Percentiles rank a stretch among this genome's conserved stretches.
Conservation (phyloP, 2,888 invertebrate species). For the Phymatocera aterrima region DNA sequence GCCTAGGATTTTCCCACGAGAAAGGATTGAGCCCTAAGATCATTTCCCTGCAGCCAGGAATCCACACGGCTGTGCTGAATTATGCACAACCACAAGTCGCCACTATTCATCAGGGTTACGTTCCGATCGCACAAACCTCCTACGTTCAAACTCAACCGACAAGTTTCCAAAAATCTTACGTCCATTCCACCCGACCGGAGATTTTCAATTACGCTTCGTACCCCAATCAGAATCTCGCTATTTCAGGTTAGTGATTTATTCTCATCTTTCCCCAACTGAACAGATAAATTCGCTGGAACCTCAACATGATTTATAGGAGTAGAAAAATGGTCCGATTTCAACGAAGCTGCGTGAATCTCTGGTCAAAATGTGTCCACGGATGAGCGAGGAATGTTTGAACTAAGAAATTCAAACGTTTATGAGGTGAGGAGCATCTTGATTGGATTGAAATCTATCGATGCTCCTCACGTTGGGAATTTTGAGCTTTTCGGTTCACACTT, state of each 20-base stretch:
- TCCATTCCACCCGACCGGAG: background rate
- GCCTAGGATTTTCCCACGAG: constrained; percentile 28
- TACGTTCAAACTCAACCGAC: background rate
- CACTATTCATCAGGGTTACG: background rate
- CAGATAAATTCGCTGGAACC: background rate
- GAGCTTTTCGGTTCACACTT: too few relatives aligned
- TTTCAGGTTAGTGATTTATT: too few relatives aligned
- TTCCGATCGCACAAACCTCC: background rate
- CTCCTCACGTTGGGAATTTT: too few relatives aligned
- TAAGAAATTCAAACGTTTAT: too few relatives aligned
- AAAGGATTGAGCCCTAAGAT: constrained; percentile 19
- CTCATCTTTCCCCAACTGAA: background rate
- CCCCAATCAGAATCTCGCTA: constrained; percentile 18
- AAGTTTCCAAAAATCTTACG: constrained; percentile 1
- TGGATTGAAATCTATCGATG: too few relatives aligned
- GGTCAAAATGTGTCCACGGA: too few relatives aligned
- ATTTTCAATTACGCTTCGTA: constrained; percentile 29
- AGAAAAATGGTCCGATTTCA: too few relatives aligned
- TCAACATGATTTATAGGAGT: too few relatives aligned
- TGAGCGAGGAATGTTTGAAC: too few relatives aligned
- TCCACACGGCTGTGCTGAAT: constrained; percentile 34
- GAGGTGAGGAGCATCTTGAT: too few relatives aligned
- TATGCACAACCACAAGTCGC: constrained; percentile 5
- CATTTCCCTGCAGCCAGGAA: constrained; percentile 42
- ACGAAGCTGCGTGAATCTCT: too few relatives aligned